Conservation (phyloP, 92 coral and sea anemone species). For the Zoanthus sociatus region DNA sequence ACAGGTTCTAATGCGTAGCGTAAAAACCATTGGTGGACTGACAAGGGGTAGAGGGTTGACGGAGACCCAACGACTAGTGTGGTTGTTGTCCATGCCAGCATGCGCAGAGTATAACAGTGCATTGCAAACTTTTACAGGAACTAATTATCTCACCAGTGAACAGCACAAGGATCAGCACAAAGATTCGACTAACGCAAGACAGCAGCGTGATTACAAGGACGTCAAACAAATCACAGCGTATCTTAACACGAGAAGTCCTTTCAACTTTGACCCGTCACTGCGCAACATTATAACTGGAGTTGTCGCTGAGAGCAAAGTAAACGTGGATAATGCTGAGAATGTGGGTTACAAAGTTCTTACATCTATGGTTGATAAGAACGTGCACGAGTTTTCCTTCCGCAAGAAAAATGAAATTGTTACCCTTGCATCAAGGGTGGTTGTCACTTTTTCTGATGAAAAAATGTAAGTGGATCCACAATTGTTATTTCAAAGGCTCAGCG, state of each 20-base stretch:
- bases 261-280: background rate
- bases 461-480: no score
- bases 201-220: slow-evolving; percentile 7
- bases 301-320: slow-evolving; percentile 18
- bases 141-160: background rate
- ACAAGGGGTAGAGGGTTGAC: no score
- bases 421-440: background rate
- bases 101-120: no score
- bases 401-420: background rate
- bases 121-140: no score
- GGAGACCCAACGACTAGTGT: no score
- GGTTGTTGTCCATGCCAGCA: no score
- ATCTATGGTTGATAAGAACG: background rate
- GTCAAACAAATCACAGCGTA: background rate
- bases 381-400: background rate
- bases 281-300: slow-evolving; percentile 9
- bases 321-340: background rate
- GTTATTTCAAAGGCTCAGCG: no score
- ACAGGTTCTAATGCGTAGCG: background rate
- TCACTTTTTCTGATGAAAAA: background rate
- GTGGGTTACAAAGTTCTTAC: background rate
- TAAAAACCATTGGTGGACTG: background rate
- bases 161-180: slow-evolving; percentile 2
- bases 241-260: slow-evolving; percentile 4
- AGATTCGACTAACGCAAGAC: background rate